These are phyloP conservation scores for Dastarcus helophoroides DNA, from an alignment of 2,888 invertebrate species.

Conservation along the genomic window DNA sequence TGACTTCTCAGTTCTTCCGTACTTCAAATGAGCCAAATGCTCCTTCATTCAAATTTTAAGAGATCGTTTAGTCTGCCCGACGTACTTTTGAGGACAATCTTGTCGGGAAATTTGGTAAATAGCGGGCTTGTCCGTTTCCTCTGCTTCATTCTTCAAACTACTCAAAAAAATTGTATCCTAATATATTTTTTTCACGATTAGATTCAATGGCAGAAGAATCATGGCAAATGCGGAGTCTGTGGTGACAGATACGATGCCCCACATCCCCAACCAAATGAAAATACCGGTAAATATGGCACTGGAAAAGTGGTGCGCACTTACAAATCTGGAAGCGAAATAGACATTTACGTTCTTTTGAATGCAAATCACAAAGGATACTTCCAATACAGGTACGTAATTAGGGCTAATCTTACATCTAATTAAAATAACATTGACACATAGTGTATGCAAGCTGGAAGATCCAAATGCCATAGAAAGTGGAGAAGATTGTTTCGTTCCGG, in stretches of 20 bases:
- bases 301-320: conserved; percentile 5
- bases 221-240: conserved; percentile 10
- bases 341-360: conserved; percentile 6
- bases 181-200: too few relatives aligned
- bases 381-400: conserved; percentile 7
- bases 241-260: conserved; percentile 6
- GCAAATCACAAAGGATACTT: conserved; percentile 9
- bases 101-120: too few relatives aligned
- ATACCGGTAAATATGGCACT: conserved; percentile 8
- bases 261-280: conserved; percentile 9
- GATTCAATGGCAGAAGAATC: conserved; percentile 7
- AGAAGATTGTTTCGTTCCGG: conserved; percentile 39
- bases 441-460: conserved; percentile 39
- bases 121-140: too few relatives aligned
- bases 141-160: too few relatives aligned
- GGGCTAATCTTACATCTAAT: too few relatives aligned
- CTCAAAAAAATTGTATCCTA: too few relatives aligned
- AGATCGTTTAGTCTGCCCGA: too few relatives aligned
- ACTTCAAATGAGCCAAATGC: too few relatives aligned
- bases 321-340: conserved; percentile 2
- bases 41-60: too few relatives aligned
- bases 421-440: too few relatives aligned
- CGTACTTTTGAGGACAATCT: too few relatives aligned
- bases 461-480: conserved; percentile 33
- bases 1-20: too few relatives aligned